Percentiles rank a stretch among this genome's conserved stretches.
Evolutionary conservation across 2,888 invertebrate genomes (phyloP).

Genomic region (Leptopilina drosophilae): DNA sequence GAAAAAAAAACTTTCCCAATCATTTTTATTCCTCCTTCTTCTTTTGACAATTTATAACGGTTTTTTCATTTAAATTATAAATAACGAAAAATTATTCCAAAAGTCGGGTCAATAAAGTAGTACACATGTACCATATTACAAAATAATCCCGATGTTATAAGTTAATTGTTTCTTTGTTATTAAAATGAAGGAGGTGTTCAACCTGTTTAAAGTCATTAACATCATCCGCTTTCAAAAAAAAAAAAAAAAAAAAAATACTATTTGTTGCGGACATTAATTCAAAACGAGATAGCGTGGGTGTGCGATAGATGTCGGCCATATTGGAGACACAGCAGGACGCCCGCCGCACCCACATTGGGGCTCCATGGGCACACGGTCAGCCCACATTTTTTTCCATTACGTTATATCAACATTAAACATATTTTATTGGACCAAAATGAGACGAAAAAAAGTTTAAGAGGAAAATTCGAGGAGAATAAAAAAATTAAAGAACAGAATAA

Average conservation of each 20-base stretch:
- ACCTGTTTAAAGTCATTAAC: slow-evolving; percentile 19
- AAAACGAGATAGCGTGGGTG: slow-evolving; percentile 65
- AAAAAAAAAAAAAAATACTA: neutral
- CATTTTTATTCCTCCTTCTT: neutral
- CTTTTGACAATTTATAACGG: too few relatives aligned
- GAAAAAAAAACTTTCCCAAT: too few relatives aligned
- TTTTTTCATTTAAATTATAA: too few relatives aligned
- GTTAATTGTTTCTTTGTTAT: slow-evolving; percentile 25
- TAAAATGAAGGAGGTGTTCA: slow-evolving; percentile 28
- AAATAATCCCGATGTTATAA: slow-evolving; percentile 9
- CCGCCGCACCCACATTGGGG: slow-evolving; percentile 70
- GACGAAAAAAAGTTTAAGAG: too few relatives aligned
- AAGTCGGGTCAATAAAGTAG: too few relatives aligned
- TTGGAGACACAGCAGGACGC: slow-evolving; percentile 71
- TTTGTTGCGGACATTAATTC: slow-evolving; percentile 30
- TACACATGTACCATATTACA: neutral
- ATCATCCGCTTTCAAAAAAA: slow-evolving; percentile 26
- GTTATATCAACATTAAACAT: neutral
- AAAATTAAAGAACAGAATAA: too few relatives aligned
- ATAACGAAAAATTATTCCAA: too few relatives aligned
- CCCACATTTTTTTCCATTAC: slow-evolving; percentile 41
- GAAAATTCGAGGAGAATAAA: too few relatives aligned
- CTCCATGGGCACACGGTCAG: slow-evolving; percentile 42
- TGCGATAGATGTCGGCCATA: slow-evolving; percentile 69
- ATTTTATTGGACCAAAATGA: neutral